phyloP scores from a whole-genome alignment of 2,888 invertebrate genomes.

The Caradrina clavipalpis region DNA sequence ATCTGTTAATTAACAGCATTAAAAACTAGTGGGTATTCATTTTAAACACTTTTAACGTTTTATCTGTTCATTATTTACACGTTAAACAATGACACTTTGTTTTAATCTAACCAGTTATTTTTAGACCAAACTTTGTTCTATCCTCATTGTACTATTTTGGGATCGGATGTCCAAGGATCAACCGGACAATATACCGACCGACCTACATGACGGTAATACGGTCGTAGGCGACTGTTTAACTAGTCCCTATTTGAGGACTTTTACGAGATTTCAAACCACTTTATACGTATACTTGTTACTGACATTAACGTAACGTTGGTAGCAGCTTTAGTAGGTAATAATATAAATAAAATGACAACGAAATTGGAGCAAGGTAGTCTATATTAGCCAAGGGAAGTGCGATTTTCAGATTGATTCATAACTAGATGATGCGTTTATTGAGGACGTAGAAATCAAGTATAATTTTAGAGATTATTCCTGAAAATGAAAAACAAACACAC shows the following conservation, averaged over 20 bases:
- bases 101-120: constrained; percentile 42
- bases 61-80: constrained; percentile 21
- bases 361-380: constrained; percentile 44
- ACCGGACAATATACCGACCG: constrained; percentile 44
- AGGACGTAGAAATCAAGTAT: neutral
- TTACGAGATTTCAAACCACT: constrained; percentile 34
- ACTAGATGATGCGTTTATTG: constrained; percentile 15
- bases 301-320: constrained; percentile 10
- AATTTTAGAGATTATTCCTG: too few species aligned
- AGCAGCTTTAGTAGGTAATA: constrained; percentile 17
- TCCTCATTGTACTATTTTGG: constrained; percentile 57
- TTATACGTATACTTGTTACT: neutral
- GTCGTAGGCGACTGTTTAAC: constrained; percentile 49
- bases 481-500: neutral
- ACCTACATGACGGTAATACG: constrained; percentile 46
- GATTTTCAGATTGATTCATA: constrained; percentile 29
- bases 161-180: constrained; percentile 57
- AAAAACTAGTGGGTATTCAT: neutral
- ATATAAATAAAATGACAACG: constrained; percentile 44
- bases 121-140: constrained; percentile 36
- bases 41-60: constrained; percentile 14
- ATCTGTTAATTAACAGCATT: neutral
- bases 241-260: constrained; percentile 35
- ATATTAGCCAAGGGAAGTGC: constrained; percentile 35
- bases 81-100: constrained; percentile 44